These are phyloP conservation scores for Parnassius orleans DNA, from an alignment of 2,888 invertebrate genomes.

Conservation along the genomic window DNA sequence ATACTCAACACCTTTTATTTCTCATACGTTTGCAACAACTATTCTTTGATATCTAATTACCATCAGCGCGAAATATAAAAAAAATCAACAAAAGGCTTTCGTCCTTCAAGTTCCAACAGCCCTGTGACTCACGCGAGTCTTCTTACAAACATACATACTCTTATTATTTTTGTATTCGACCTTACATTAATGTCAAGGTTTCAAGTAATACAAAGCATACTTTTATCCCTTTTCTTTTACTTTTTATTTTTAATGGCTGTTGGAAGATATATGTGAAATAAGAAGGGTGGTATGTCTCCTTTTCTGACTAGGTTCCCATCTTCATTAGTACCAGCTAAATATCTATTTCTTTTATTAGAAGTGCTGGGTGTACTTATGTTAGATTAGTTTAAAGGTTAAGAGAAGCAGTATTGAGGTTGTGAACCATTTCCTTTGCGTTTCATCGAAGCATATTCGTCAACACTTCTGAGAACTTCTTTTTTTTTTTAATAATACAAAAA, in stretches of 20 bases:
- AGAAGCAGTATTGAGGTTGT: too few relatives aligned
- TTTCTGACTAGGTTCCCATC: too few relatives aligned
- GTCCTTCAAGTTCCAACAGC: slow-evolving; percentile 26
- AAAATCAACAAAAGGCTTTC: slow-evolving; percentile 28
- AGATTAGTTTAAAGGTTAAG: too few relatives aligned
- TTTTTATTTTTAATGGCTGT: neutral
- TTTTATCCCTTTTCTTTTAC: neutral
- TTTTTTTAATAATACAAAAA: too few relatives aligned
- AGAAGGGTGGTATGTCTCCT: too few relatives aligned
- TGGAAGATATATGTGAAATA: too few relatives aligned
- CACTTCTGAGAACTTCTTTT: too few relatives aligned
- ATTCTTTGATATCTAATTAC: slow-evolving; percentile 33
- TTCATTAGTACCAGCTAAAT: too few relatives aligned
- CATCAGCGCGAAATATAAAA: slow-evolving; percentile 30
- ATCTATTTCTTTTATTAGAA: too few relatives aligned
- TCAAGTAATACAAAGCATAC: neutral
- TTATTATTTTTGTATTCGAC: neutral
- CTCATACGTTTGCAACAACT: slow-evolving; percentile 27
- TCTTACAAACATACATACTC: slow-evolving; percentile 8
- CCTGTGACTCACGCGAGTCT: slow-evolving; percentile 14
- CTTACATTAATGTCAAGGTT: slow-evolving; percentile 6
- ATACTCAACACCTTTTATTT: slow-evolving; percentile 9
- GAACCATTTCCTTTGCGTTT: too few relatives aligned
- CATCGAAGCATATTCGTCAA: too few relatives aligned
- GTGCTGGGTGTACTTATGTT: too few relatives aligned